phyloP scores from a whole-genome alignment of 2,113 vertebrate genomes.

The Ibidorhyncha struthersii region DNA sequence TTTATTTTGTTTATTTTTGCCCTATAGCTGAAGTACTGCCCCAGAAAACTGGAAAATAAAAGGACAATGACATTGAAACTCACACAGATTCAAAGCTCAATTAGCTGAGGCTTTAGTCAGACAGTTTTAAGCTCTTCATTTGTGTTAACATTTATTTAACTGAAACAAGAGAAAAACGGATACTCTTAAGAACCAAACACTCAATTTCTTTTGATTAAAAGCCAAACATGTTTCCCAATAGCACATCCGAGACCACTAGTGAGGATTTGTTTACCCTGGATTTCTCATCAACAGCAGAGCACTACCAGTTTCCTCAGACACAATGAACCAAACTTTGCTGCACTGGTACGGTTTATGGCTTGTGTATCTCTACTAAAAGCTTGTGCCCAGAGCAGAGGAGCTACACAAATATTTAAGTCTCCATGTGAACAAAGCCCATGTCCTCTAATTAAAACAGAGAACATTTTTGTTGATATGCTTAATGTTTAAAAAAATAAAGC shows the following conservation, averaged over 20 bases:
- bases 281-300: neutral
- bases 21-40: neutral
- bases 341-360: neutral
- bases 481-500: neutral
- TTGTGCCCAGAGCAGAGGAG: neutral
- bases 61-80: neutral
- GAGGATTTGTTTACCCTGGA: neutral
- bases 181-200: neutral
- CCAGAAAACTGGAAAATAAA: neutral
- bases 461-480: neutral
- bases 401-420: neutral
- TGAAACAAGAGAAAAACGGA: neutral
- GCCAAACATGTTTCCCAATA: neutral
- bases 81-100: neutral
- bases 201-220: neutral
- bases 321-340: neutral
- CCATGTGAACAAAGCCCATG: neutral
- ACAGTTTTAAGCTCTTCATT: neutral
- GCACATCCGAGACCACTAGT: neutral
- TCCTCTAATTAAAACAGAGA: neutral
- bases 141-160: neutral
- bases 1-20: constrained; percentile 5
- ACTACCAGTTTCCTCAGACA: neutral
- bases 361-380: neutral
- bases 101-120: neutral